Base-by-base conservation (phyloP, 2,113 vertebrate genomes). In the Lophotis ruficrista region DNA sequence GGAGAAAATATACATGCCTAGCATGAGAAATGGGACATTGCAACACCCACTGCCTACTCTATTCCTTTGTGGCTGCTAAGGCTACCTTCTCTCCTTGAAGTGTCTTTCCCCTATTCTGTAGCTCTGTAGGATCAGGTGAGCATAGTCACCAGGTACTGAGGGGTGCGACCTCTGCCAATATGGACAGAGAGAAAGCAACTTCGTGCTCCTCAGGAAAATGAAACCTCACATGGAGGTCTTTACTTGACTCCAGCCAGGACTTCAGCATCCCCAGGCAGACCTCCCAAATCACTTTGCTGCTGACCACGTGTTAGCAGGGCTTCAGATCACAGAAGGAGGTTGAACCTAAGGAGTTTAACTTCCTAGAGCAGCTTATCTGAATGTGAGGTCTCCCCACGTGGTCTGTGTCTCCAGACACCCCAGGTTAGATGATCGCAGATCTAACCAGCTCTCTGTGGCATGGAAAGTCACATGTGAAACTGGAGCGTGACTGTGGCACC, bases 401-500 rank as follows among this genome's bases (percentile, higher is more conserved):
- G 37, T 27, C 28, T 64, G 51, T 70, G 43, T 43, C 53, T 64
- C 65, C 70, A 66, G 37, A 56, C 21, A 19, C 14, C 28, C 14
- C 35, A 19, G 38, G 43, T 76, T 54, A 21, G 30, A 56, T 22
- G 54, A 54, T 25, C 3, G 1, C 25, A 85, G 81, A 58, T 41
- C 53, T n/a, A n/a, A 31, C 17, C 76, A 83, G 76, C 54, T 81
- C 56, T 16, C 20, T 41, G 47, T 9, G 19, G 48, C 71, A 56
- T 2, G 3, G 54, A 45, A 24, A 79, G 64, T 38, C 80, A n/a
- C 45, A 28, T 12, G 45, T 11, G 50, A 83, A 54, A 58, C 61
- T 68, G 61, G 51, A 71, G 28, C 0, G 0, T 82, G 60, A 7
- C 28, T 10, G 31, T 5, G 45, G 70, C 57, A 68, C 18, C 1